Evolutionary conservation across 2,888 invertebrate genomes (phyloP).

Genomic region (Reticulitermes lucifugus): DNA sequence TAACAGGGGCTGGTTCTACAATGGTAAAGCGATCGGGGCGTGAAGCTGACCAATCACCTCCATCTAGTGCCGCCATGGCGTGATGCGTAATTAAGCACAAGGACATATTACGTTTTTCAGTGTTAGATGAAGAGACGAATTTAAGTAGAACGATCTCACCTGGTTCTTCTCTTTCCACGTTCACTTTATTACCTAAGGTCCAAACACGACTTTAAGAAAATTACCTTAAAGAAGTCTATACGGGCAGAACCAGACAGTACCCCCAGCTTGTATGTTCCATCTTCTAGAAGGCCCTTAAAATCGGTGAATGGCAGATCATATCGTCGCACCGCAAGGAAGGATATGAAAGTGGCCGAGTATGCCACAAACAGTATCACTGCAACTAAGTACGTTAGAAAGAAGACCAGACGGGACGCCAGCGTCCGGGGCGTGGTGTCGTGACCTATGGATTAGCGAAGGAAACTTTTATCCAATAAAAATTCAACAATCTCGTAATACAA

Average conservation of each 20-base stretch:
- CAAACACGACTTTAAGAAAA: too few relatives aligned
- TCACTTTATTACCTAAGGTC: too few relatives aligned
- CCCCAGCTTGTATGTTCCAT: not conserved
- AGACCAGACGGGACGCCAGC: not conserved
- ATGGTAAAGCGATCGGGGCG: too few relatives aligned
- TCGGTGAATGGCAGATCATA: not conserved
- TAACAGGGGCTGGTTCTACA: too few relatives aligned
- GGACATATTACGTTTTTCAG: too few relatives aligned
- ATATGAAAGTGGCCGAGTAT: conserved; percentile 1
- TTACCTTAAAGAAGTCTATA: not conserved
- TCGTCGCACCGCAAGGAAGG: not conserved
- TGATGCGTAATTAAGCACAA: too few relatives aligned
- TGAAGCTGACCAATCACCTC: too few relatives aligned
- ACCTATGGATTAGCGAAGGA: not conserved
- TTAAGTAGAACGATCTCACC: not conserved
- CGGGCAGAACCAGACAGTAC: not conserved
- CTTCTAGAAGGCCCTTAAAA: not conserved
- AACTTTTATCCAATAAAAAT: not conserved
- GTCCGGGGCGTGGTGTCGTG: not conserved
- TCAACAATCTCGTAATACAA: too few relatives aligned
- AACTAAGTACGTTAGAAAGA: not conserved
- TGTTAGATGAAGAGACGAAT: not conserved
- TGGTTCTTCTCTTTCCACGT: too few relatives aligned
- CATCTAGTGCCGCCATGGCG: too few relatives aligned
- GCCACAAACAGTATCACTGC: not conserved